phyloP scores from a whole-genome alignment of 2,888 invertebrate genomes.

The Acanthosepion lycidas region DNA sequence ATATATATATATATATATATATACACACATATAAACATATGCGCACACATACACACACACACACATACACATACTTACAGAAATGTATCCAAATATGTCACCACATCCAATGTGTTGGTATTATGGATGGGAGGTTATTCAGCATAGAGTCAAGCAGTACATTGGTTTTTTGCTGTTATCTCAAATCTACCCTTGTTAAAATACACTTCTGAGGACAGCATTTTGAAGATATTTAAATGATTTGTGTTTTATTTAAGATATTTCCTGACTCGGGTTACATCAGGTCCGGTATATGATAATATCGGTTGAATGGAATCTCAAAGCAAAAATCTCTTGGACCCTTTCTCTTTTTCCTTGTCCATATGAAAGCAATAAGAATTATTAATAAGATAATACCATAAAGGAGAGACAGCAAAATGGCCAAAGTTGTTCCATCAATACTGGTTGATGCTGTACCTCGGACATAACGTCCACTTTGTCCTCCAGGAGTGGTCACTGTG shows the following conservation, averaged over 20 bases:
- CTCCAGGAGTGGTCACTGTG: neutral
- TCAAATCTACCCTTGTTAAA: no score
- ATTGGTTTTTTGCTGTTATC: no score
- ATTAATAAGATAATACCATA: slow-evolving; percentile 53
- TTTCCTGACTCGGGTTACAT: neutral
- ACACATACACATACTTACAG: no score
- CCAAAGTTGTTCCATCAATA: slow-evolving; percentile 53
- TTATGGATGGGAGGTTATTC: no score
- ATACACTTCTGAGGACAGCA: no score
- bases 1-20: no score
- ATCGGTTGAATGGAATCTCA: slow-evolving; percentile 45
- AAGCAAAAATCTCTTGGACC: slow-evolving; percentile 57
- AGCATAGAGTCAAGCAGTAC: no score
- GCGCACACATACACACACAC: no score
- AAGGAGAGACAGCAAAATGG: slow-evolving; percentile 53
- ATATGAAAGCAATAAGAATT: slow-evolving; percentile 50
- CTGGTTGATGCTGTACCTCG: slow-evolving; percentile 47
- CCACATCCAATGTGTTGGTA: no score
- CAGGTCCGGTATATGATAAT: slow-evolving; percentile 24
- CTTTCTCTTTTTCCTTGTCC: slow-evolving; percentile 49
- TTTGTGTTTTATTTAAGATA: neutral
- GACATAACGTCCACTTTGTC: neutral
- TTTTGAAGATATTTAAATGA: no score
- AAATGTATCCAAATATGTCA: no score
- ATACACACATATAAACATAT: no score